Conservation (phyloP, 2,888 invertebrate genomes). For the Gymnoscelis rufifasciata region DNA sequence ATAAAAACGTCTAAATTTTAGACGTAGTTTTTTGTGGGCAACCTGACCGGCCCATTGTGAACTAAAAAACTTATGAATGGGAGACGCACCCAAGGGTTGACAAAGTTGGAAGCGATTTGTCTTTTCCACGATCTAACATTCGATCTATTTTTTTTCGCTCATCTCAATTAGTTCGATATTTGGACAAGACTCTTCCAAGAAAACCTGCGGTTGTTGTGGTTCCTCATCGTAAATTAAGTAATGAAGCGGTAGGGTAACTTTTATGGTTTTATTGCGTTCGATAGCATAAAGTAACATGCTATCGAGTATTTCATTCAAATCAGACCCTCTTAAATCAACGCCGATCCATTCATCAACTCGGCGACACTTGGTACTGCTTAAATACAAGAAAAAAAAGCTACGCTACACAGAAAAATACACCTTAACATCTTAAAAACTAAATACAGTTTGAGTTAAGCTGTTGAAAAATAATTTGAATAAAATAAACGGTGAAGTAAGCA, state of each 20-base stretch:
- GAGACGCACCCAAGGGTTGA: slow-evolving; percentile 64
- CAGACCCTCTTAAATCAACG: slow-evolving; percentile 67
- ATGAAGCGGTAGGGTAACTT: slow-evolving; percentile 34
- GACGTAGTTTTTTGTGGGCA: slow-evolving; percentile 57
- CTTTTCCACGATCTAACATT: slow-evolving; percentile 67
- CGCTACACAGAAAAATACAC: slow-evolving; percentile 39
- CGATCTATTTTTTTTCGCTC: slow-evolving; percentile 60
- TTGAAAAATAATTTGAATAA: slow-evolving; percentile 38
- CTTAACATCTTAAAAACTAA: slow-evolving; percentile 31
- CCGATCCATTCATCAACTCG: slow-evolving; percentile 61
- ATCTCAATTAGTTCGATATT: slow-evolving; percentile 46
- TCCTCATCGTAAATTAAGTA: slow-evolving; percentile 27
- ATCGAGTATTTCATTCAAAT: slow-evolving; percentile 52
- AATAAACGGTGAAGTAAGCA: slow-evolving; percentile 63
- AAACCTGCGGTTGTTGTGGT: slow-evolving; percentile 17
- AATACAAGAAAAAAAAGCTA: slow-evolving; percentile 31
- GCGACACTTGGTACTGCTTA: slow-evolving; percentile 53
- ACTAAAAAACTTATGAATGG: slow-evolving; percentile 73
- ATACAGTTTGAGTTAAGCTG: slow-evolving; percentile 19
- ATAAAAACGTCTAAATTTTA: slow-evolving; percentile 58
- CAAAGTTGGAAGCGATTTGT: slow-evolving; percentile 70
- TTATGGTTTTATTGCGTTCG: slow-evolving; percentile 62
- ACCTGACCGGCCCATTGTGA: slow-evolving; percentile 73
- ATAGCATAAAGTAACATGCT: slow-evolving; percentile 52
- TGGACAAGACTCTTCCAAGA: slow-evolving; percentile 31